phyloP scores from a whole-genome alignment of 2,888 invertebrate species.

The Hofmannophila pseudospretella region DNA sequence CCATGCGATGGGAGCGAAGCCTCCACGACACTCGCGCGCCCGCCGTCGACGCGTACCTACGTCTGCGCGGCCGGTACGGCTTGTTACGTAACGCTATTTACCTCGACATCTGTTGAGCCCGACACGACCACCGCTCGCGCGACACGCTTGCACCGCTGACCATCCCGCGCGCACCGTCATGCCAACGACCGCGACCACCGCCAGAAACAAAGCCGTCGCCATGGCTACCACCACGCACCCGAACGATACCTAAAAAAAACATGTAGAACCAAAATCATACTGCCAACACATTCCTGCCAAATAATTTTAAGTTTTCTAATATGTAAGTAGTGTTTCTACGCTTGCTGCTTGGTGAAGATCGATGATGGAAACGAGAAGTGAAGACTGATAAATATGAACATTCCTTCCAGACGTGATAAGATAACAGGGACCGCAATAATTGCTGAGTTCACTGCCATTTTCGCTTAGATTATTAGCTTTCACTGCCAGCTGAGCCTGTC shows the following conservation, averaged over 20 bases:
- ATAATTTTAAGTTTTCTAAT: slow-evolving; percentile 32
- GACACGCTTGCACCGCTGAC: slow-evolving; percentile 66
- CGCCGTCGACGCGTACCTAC: slow-evolving; percentile 48
- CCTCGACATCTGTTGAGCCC: slow-evolving; percentile 69
- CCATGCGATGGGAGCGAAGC: slow-evolving; percentile 36
- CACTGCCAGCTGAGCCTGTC: slow-evolving; percentile 54
- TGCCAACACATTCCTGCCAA: slow-evolving; percentile 50
- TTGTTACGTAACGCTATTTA: slow-evolving; percentile 61
- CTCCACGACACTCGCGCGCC: slow-evolving; percentile 63
- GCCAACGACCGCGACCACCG: slow-evolving; percentile 35
- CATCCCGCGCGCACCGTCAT: slow-evolving; percentile 57
- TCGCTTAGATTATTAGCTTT: slow-evolving; percentile 50
- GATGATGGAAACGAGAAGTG: slow-evolving; percentile 27
- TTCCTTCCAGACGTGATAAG: slow-evolving; percentile 16
- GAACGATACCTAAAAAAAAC: slow-evolving; percentile 44
- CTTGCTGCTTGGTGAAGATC: slow-evolving; percentile 46
- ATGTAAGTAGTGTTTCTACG: slow-evolving; percentile 42
- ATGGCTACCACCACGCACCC: slow-evolving; percentile 41
- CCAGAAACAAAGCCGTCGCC: slow-evolving; percentile 34
- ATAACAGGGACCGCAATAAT: slow-evolving; percentile 28
- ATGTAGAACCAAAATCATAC: slow-evolving; percentile 40
- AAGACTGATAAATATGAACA: slow-evolving; percentile 31
- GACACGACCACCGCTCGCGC: slow-evolving; percentile 38
- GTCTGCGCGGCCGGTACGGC: slow-evolving; percentile 49
- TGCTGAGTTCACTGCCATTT: slow-evolving; percentile 46